Base-by-base conservation (phyloP, 1,140 invertebrate species). In the Phocides pigmalion region DNA sequence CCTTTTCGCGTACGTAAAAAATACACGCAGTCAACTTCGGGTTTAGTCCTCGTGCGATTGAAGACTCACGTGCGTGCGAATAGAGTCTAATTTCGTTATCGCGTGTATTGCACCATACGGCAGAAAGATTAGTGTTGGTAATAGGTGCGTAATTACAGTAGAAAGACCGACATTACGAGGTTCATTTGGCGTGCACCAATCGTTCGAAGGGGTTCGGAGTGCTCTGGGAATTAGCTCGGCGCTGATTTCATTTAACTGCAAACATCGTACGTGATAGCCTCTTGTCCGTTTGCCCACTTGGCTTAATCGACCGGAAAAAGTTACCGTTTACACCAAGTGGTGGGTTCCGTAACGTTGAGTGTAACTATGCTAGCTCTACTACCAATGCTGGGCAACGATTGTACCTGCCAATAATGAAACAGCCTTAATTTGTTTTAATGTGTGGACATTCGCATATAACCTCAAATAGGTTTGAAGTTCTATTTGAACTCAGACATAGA, bases 91-190 rank as follows among this genome's bases (percentile, higher is more conserved):
- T 75, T 75, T 73, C 20, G 62, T 37, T 41, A 53, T 62, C 62
- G 20, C 20, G 46, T 61, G 47, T n/a, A n/a, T 28, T 51, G 16
- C 28, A 68, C 51, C 47, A 28, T 54, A 47, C 67, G 58, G 72
- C 63, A 62, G 68, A 78, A 71, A 85, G 83, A 87, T 87, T 90
- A 87, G 83, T 87, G 82, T 76, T 76, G 81, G 81, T 86, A 89
- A 89, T 89, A 75, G 81, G 77, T 76, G 70, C 79, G 82, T 90
- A 90, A 90, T 90, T 90, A 89, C 79, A 81, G 81, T 79, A 85
- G 87, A 90, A 88, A 90, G 83, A 84, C 81, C 81, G 86, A 89
- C 86, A 84, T 82, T 79, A 84, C 84, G 72, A 83, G 81, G 86
- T 90, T 90, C 86, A 87, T 90, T 89, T 89, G 86, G 82, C 68